Conservation (phyloP, 2,888 invertebrate genomes). For the Acrobasis suavella region DNA sequence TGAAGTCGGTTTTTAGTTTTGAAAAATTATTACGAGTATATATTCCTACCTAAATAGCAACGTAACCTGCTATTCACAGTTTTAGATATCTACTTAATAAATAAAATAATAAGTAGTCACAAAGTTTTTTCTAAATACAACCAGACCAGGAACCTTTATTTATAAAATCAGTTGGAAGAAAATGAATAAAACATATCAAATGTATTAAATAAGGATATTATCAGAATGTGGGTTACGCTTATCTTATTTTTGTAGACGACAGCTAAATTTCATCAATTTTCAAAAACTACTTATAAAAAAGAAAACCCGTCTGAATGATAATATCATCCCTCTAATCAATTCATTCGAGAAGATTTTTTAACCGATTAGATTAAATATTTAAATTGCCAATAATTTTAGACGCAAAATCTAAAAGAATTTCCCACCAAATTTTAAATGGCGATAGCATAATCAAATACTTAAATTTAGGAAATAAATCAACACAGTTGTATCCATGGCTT, state of each 20-base stretch:
- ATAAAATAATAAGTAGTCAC: too few species aligned
- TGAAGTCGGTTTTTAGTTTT: too few species aligned
- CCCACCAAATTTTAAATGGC: conserved; percentile 51
- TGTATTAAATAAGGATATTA: too few species aligned
- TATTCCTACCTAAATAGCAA: too few species aligned
- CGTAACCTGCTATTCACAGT: too few species aligned
- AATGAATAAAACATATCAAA: too few species aligned
- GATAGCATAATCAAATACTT: conserved; percentile 32
- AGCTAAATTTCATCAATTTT: conserved; percentile 1
- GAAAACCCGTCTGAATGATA: neutral
- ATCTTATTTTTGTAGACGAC: neutral
- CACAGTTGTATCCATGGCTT: conserved; percentile 30
- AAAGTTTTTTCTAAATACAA: too few species aligned
- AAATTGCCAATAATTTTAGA: conserved; percentile 42
- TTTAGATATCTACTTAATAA: too few species aligned
- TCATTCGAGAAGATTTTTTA: neutral
- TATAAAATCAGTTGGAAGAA: too few species aligned
- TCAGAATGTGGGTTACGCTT: neutral
- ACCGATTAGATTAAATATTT: conserved; percentile 16
- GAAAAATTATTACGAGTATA: too few species aligned
- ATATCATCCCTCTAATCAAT: conserved; percentile 20
- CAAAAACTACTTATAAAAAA: conserved; percentile 2
- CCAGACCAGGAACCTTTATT: too few species aligned
- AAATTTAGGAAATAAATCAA: conserved; percentile 1
- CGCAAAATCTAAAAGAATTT: conserved; percentile 49